Percentiles rank a stretch among this genome's conserved stretches.
These are phyloP conservation scores for Calliphora vicina DNA, from an alignment of 1,140 invertebrate genomes.

Conservation along the genomic window DNA sequence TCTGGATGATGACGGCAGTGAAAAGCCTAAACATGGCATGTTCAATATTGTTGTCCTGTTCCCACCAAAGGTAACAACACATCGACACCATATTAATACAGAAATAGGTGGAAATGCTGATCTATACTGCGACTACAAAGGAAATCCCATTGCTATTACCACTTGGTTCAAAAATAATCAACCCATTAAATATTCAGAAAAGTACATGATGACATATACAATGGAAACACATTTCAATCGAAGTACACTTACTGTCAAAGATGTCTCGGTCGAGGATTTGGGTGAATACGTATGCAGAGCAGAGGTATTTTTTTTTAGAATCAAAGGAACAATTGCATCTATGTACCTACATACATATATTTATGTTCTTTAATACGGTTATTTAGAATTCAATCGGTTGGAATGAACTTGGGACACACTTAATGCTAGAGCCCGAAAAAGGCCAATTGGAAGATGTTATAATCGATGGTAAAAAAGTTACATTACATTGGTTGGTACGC, in stretches of 20 bases:
- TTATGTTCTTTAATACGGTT: background rate
- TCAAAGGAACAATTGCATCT: background rate
- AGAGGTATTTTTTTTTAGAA: conserved; percentile 39
- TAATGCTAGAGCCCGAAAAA: conserved; percentile 54
- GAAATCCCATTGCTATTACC: conserved; percentile 52
- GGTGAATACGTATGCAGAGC: conserved; percentile 57
- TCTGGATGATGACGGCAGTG: conserved; percentile 53
- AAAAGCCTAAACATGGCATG: conserved; percentile 51
- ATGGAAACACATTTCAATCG: conserved; percentile 54
- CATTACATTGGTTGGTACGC: conserved; percentile 57
- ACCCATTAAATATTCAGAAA: conserved; percentile 46
- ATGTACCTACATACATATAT: too few relatives aligned
- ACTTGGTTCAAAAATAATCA: conserved; percentile 52
- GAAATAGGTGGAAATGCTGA: conserved; percentile 48
- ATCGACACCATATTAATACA: conserved; percentile 57
- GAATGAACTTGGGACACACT: conserved; percentile 48
- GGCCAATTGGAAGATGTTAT: conserved; percentile 53
- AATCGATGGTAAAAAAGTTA: conserved; percentile 50
- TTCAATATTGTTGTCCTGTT: conserved; percentile 55
- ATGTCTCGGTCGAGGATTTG: conserved; percentile 49
- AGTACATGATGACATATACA: conserved; percentile 47
- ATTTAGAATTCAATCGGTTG: conserved; percentile 50
- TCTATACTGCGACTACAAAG: conserved; percentile 56
- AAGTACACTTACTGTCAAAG: conserved; percentile 48
- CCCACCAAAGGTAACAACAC: conserved; percentile 55